phyloP scores from a whole-genome alignment of 2,888 invertebrate species.

The Eupithecia pulchellata region DNA sequence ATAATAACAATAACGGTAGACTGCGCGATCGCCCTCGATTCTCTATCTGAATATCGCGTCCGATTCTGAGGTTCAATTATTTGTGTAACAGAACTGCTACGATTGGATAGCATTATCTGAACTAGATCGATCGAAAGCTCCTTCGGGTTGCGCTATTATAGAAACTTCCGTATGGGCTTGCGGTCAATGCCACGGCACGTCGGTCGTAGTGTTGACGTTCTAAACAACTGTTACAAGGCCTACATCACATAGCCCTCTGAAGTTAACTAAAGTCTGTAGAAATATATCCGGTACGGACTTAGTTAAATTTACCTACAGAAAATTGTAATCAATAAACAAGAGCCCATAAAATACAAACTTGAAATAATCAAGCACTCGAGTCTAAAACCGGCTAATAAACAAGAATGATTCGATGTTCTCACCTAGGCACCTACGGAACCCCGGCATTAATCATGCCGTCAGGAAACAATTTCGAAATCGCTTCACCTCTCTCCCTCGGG shows the following conservation, averaged over 20 bases:
- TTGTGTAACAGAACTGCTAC: slow-evolving; percentile 36
- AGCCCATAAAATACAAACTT: background rate
- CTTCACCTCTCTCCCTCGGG: slow-evolving; percentile 32
- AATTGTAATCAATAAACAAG: background rate
- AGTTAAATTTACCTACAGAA: background rate
- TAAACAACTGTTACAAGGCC: background rate
- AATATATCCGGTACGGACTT: background rate
- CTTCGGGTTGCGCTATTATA: slow-evolving; percentile 1
- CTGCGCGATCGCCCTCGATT: slow-evolving; percentile 54
- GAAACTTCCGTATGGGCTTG: slow-evolving; percentile 10
- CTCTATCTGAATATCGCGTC: slow-evolving; percentile 55
- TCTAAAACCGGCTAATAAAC: slow-evolving; percentile 21
- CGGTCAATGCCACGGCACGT: slow-evolving; percentile 9
- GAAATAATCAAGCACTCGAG: slow-evolving; percentile 9
- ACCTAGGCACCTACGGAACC: slow-evolving; percentile 25
- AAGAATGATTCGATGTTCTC: slow-evolving; percentile 26
- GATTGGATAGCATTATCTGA: slow-evolving; percentile 21
- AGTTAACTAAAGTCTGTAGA: background rate
- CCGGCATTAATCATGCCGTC: slow-evolving; percentile 33
- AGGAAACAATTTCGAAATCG: slow-evolving; percentile 36
- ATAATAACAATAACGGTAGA: slow-evolving; percentile 64
- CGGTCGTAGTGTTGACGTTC: background rate
- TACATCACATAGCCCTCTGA: slow-evolving; percentile 1
- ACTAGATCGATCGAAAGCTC: slow-evolving; percentile 17
- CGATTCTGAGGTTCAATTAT: slow-evolving; percentile 47